Conservation (phyloP, 2,797 vertebrate species). For the Halcyon badia region DNA sequence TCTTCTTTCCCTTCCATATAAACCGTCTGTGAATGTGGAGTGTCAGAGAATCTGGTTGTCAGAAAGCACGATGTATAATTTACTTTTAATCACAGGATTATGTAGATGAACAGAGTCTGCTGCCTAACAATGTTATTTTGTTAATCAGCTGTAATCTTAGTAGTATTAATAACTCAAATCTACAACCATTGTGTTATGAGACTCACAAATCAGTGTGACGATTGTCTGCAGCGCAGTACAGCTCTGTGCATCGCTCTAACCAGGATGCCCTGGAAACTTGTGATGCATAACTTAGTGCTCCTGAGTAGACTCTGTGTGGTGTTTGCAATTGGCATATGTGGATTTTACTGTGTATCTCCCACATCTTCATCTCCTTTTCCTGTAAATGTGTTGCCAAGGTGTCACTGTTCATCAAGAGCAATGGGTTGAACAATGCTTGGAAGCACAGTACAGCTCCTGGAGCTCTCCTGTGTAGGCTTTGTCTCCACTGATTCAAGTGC, state of each 20-base stretch:
- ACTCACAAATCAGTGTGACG: not conserved
- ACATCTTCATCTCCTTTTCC: not conserved
- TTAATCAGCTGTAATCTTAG: slow-evolving; percentile 50
- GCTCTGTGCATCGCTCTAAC: not conserved
- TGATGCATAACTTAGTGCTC: not conserved
- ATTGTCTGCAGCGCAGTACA: not conserved
- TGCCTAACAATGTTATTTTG: not conserved
- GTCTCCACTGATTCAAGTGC: not conserved
- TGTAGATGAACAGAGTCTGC: not conserved
- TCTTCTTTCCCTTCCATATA: not conserved
- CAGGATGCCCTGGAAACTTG: not conserved
- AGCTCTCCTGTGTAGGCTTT: not conserved
- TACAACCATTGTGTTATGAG: not conserved
- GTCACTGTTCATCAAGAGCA: not conserved
- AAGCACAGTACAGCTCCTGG: not conserved
- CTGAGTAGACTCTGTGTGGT: not conserved
- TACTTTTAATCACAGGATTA: slow-evolving; percentile 46
- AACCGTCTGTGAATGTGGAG: not conserved
- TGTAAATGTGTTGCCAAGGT: not conserved
- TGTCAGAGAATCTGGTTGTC: not conserved
- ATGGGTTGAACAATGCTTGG: not conserved
- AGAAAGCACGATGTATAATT: not conserved
- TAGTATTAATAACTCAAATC: not conserved
- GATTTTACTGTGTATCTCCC: not conserved
- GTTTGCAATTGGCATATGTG: not conserved